Base-by-base conservation (phyloP, 1,140 invertebrate species). In the Hyles euphorbiae region DNA sequence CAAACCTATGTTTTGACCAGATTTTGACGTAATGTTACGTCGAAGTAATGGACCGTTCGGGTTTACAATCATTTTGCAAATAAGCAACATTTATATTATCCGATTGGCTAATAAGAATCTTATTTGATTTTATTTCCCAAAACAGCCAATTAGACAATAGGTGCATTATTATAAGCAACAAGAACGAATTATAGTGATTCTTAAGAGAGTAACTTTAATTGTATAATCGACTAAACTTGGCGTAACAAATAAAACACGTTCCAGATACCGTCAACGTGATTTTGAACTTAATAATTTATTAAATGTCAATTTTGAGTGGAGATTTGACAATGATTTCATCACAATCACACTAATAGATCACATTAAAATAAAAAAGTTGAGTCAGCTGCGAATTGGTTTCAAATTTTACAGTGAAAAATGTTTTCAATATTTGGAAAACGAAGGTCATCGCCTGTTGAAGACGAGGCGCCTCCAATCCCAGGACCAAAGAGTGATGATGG, bases 401-500 rank as follows among this genome's bases (percentile, higher is more conserved):
- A 5, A 11, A 6, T 5, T 10, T 7, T 2, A 47, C 5, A 22
- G 11, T 3, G 61, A 61, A 12, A n/a, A 50, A 88, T 88, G 85
- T 88, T 88, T 70, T 86, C 83, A 3, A 66, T 88, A 34, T 88
- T 88, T 70, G 83, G 85, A 10, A 88, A 85, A 67, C 65, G 83
- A 11, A 75, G 74, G 67, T 80, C 82, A 12, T 85, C 81, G 3
- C 83, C 85, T 9, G 83, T 85, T 3, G 83, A 88, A 65, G 82
- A 81, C 47, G 82, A 84, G 5, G 75, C 69, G 7, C 82, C 85
- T 10, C 79, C 81, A 36, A 88, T 88, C 56, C 85, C 85, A 46
- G 83, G 82, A 34, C 73, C 83, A 3, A 81, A 63, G 47, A 11
- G 68, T 5, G 82, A 85, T 32, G 81, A 86, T 52, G 73, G 74